Base-by-base conservation (phyloP, 1,140 invertebrate genomes). In the Gonioctena quinquepunctata region DNA sequence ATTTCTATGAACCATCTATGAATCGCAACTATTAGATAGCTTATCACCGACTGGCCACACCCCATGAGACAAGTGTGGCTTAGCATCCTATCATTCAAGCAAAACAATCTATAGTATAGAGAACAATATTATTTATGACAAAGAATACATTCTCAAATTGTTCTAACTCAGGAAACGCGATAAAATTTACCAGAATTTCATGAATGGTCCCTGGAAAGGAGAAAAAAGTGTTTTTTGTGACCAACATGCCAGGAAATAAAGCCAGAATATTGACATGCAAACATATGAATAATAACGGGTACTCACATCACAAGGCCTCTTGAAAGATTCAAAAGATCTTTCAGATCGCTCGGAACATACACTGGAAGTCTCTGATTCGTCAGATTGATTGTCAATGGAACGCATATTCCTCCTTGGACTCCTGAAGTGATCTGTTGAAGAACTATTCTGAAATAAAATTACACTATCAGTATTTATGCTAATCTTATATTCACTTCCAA, bases 341-440 rank as follows among this genome's bases (percentile, higher is more conserved):
- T 62, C 72, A n/a, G 74, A 75, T 3, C 94, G 85, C 78, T 98
- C 96, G 0, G 96, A 97, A 82, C 95, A 97, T 54, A 97, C 91
- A 81, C 95, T 97, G 28, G 96, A 98, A 2, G 95, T 96, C 82
- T 98, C 96, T 54, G 95, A 97, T 68, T 95, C 93, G 80, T 96
- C 94, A 33, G 82, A 83, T 65, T 81, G 81, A 69, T 82, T 82
- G 26, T 83, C 82, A 23, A 82, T 54, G 3, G 81, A 81, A 21
- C 81, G 71, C 72, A 82, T 76, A 6, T 56, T 60, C 68, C 77
- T 81, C 50, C 79, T 70, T 5, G 78, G 71, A 63, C 73, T 77
- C 21, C 70, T 72, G 52, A 66, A 77, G 33, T 74, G 73, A 49
- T 77, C 76, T 8, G 59, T 33, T 7, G 70, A 54, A 3, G 33